Base-by-base conservation (phyloP, 2,888 invertebrate species). In the Gryllus longicercus region DNA sequence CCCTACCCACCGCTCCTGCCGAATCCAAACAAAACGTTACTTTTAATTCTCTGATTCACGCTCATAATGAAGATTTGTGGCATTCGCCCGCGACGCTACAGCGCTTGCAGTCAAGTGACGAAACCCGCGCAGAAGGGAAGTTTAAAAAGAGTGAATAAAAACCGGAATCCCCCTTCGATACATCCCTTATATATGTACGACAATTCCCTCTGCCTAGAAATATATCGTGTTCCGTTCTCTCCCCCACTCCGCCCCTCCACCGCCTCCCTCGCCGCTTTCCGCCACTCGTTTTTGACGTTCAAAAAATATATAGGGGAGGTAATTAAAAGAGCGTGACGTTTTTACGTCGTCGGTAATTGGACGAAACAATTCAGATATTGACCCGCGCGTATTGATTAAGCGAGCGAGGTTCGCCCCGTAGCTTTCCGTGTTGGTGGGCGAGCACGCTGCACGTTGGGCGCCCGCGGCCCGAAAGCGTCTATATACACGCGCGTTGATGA, bases 21-120 rank as follows among this genome's bases (percentile, higher is more conserved):
- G 78, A 77, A 81, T 77, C 79, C 81, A 81, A 74, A 38, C 38
- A 38, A 38, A 38, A 79, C 81, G 81, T 79, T 81, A 80, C 81
- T 81, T 81, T 79, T 81, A 81, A 81, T 81, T 75, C 81, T 78
- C 78, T 81, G 81, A 81, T 81, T 81, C 81, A 80, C 80, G 79
- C 76, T 51, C 78, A 50, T 81, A 81, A 81, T 81, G 81, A 81
- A 81, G 81, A 81, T 81, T 81, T 81, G 81, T 81, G 78, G 79
- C 63, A 8, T 63, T 63, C 16, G 16, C 63, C 16, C 51, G 77
- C n/a, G 77, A 49, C 38, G 49, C 38, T 8, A 38, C 38, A 38
- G 8, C 38, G 38, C 38, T 38, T 38, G 8, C 38, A 38, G 38
- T 8, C 38, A 38, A 38, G 38, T 38, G 38, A 38, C 38, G 38